Percentiles rank a stretch among this genome's conserved stretches.
Evolutionary conservation across 2,113 vertebrate species (phyloP).

Genomic region (Nycticorax nycticorax): DNA sequence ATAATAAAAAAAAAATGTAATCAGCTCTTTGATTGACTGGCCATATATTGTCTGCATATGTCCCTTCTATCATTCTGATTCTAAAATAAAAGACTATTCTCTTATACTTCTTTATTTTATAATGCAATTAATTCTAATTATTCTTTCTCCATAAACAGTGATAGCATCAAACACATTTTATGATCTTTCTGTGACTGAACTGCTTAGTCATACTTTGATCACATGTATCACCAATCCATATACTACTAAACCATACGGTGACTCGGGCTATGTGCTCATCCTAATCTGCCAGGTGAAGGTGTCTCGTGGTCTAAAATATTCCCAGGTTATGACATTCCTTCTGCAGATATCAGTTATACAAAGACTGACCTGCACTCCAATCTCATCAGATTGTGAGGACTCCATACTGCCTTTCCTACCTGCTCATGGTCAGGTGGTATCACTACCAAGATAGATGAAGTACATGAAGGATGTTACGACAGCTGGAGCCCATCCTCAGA

Average conservation of each 20-base stretch:
- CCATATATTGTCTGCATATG: not conserved
- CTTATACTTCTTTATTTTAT: not conserved
- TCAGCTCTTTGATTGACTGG: not conserved
- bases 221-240: not conserved
- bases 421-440: not conserved
- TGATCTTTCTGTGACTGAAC: not conserved
- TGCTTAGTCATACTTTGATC: not conserved
- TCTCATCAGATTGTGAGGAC: not conserved
- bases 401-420: not conserved
- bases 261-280: not conserved
- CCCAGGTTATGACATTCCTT: not conserved
- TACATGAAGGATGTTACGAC: rapidly evolving
- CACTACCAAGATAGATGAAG: not conserved
- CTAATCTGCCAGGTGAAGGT: not conserved
- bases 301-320: not conserved
- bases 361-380: not conserved
- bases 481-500: not conserved
- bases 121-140: not conserved
- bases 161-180: not conserved
- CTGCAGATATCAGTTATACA: not conserved
- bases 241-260: not conserved
- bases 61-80: not conserved
- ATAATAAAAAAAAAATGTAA: not conserved
- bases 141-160: not conserved
- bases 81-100: not conserved